Evolutionary conservation across 1,140 invertebrate genomes (phyloP), one percentile per base, ranked within the genome.

Genomic region (Euura saliciscinereae): DNA sequence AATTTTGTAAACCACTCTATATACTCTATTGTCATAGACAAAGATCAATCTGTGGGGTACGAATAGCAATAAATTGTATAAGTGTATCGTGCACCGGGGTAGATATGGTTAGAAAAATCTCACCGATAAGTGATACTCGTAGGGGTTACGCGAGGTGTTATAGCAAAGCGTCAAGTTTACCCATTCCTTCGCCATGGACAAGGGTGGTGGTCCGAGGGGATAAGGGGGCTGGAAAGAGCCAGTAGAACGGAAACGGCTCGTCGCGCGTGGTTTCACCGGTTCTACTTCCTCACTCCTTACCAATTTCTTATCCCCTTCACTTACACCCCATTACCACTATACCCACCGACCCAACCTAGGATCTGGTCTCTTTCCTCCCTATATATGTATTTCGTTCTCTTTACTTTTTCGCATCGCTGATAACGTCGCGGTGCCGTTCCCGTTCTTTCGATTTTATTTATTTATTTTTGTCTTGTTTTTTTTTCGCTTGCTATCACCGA

Each of bases 81-180:
- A 28, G 28, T 28, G 28, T 28, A 28, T 28, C 28, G 28, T 59
- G n/a, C n/a, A 11, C 8, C 6, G 51, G n/a, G 3, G n/a, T 59
- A 59, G n/a, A 59, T 59, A 59, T n/a, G 4, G n/a, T 6, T 8
- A 59, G 51, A 59, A 59, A 59, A 59, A 59, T 59, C 0, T 0
- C 8, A 59, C 3, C 3, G 6, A 59, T 8, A 59, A 59, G n/a
- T 59, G 3, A 11, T 59, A 11, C 51, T 8, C 51, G 51, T 59
- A 0, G 51, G n/a, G 51, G 28, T 28, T 28, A 28, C 28, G 28
- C 28, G 11, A 6, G 51, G 51, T 6, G n/a, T 6, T 8, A 59
- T 8, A 59, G 6, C 51, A n/a, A 59, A 59, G 51, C 51, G 51
- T 59, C 51, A 59, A 59, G 51, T 59, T 59, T 59, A 59, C 51